Percentiles rank a stretch among this genome's conserved stretches.
These are phyloP conservation scores for Nemotelus pantherinus DNA, from an alignment of 2,888 invertebrate genomes.

Conservation along the genomic window DNA sequence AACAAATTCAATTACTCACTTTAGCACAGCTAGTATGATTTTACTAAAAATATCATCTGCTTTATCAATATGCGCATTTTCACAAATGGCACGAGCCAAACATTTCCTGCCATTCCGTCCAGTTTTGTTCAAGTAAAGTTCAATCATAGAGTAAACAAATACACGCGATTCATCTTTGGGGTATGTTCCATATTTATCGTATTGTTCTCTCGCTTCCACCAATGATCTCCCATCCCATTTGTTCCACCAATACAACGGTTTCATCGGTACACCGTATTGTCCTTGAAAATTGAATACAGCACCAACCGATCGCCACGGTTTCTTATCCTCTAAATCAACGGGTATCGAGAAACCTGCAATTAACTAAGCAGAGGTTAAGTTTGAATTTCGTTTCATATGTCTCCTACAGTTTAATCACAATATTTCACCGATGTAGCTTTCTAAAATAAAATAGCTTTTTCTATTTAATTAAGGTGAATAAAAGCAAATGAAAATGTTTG, in stretches of 20 bases:
- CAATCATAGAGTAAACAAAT: slow-evolving; percentile 44
- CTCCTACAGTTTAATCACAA: no score
- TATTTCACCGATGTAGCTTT: no score
- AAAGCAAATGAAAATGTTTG: no score
- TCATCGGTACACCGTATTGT: slow-evolving; percentile 57
- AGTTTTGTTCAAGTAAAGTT: slow-evolving; percentile 35
- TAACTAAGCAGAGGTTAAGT: background rate
- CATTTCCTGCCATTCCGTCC: slow-evolving; percentile 46
- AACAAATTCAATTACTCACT: slow-evolving; percentile 52
- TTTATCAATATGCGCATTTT: slow-evolving; percentile 44
- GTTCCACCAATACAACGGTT: slow-evolving; percentile 59
- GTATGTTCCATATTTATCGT: slow-evolving; percentile 44
- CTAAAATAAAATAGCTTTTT: no score
- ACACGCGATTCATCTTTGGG: slow-evolving; percentile 45
- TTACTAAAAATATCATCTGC: slow-evolving; percentile 55
- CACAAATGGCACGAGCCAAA: slow-evolving; percentile 46
- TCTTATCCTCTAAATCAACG: slow-evolving; percentile 56
- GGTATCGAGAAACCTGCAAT: slow-evolving; percentile 52
- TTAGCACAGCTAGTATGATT: slow-evolving; percentile 58
- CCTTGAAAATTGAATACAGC: slow-evolving; percentile 56
- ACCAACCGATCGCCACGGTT: slow-evolving; percentile 58
- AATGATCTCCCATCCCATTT: slow-evolving; percentile 52
- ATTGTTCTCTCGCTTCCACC: slow-evolving; percentile 19
- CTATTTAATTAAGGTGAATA: no score
- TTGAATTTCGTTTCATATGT: no score